A percentile compares a stretch with the other conserved stretches of the same genome.
These are phyloP conservation scores for Cotesia typhae DNA, from an alignment of 1,140 invertebrate species.

Conservation along the genomic window DNA sequence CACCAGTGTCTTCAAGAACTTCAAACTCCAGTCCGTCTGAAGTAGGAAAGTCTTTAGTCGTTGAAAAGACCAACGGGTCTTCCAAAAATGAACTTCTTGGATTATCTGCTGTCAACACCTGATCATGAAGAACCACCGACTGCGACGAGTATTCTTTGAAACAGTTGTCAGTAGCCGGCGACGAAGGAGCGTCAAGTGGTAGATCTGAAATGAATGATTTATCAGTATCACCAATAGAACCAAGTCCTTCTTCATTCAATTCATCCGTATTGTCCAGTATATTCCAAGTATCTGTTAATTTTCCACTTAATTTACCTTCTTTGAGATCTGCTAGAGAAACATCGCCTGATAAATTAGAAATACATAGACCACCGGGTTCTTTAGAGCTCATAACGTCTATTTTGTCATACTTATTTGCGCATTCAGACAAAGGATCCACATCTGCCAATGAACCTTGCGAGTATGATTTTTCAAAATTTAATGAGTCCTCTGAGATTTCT, in stretches of 20 bases:
- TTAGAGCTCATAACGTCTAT: too few species aligned
- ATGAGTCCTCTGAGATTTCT: background rate
- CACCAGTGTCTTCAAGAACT: conserved; percentile 23
- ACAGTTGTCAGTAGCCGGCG: conserved; percentile 5
- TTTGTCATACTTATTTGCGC: background rate
- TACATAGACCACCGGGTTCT: too few species aligned
- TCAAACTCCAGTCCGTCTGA: conserved; percentile 22
- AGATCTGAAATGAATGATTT: background rate
- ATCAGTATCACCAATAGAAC: too few species aligned
- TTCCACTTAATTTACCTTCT: too few species aligned
- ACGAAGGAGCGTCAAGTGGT: background rate
- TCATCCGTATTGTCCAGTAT: too few species aligned
- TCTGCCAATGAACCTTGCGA: background rate
- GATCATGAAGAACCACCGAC: conserved; percentile 29
- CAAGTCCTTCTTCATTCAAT: too few species aligned
- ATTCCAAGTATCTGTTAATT: too few species aligned
- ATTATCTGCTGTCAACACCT: conserved; percentile 14
- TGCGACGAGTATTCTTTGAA: conserved; percentile 14
- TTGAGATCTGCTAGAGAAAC: too few species aligned
- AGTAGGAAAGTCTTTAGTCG: conserved; percentile 15
- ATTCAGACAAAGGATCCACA: background rate
- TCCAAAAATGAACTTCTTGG: conserved; percentile 27
- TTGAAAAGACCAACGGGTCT: conserved; percentile 30
- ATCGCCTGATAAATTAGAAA: too few species aligned
- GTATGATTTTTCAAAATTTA: background rate